Evolutionary conservation across 1,140 invertebrate genomes (phyloP), one percentile per base, ranked within the genome.

Genomic region (Pseudomyrmex cubaensis): DNA sequence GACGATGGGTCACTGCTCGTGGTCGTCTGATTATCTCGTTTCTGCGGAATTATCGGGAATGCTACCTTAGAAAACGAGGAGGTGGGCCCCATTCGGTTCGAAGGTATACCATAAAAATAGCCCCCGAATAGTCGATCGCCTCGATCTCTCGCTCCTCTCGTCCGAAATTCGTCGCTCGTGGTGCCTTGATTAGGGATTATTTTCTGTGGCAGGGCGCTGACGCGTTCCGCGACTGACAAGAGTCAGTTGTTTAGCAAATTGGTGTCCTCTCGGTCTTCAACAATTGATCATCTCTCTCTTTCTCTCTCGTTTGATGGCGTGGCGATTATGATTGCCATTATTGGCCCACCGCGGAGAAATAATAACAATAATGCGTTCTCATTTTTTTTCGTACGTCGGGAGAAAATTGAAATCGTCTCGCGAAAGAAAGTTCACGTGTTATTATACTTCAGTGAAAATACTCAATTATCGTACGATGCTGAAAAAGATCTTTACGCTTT

Each of bases 11-110:
- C 80, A 80, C 59, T 72, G 80, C 54, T 84, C 66, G 85, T 80
- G 76, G 72, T 67, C 75, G 85, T 77, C 54, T 73, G 85, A 87
- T 87, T 87, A 87, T 87, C 73, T 78, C 62, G 80, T 87, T 87
- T 86, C 78, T 61, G 61, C 73, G 80, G 85, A 87, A 82, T 86
- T 66, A 64, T 75, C 69, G 63, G 80, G 85, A 86, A 87, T 86
- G 59, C 70, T 86, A 83, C 85, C 78, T 86, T 76, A 67, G 78
- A 59, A 86, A 87, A 87, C 73, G 56, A 87, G 85, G 80, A 86
- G 86, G 86, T 77, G 72, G 85, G 12, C 35, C 25, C 8, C 13
- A 35, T 12, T 50, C 12, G 35, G 44, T 72, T 35, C 52, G 20
- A 73, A 52, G 52, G 72, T 57, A 73, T 56, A 44, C 44, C 54